These are phyloP conservation scores for Drosophila nikananu DNA, from an alignment of 1,140 invertebrate genomes.

Conservation along the genomic window DNA sequence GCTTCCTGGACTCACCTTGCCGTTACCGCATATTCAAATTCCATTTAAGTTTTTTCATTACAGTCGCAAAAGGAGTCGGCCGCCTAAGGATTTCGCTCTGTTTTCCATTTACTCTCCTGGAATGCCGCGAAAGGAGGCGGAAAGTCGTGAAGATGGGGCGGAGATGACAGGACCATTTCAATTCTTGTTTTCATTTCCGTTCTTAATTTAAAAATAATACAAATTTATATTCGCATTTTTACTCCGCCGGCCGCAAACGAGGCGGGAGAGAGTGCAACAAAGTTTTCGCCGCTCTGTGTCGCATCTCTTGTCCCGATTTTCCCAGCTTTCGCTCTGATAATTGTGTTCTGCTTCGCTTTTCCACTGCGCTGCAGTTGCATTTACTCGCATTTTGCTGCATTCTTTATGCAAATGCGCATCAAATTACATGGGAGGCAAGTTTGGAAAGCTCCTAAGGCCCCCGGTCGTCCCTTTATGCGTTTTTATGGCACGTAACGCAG, in stretches of 20 bases:
- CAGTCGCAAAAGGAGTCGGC: conserved; percentile 36
- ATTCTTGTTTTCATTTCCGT: conserved; percentile 79
- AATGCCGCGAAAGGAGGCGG: background rate
- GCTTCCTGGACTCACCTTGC: conserved; percentile 10
- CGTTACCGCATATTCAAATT: conserved; percentile 61
- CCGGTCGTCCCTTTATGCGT: conserved; percentile 60
- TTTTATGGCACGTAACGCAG: conserved; percentile 75
- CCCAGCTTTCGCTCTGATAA: conserved; percentile 38
- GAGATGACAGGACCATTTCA: conserved; percentile 56
- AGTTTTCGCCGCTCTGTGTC: conserved; percentile 25
- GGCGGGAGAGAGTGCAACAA: conserved; percentile 41
- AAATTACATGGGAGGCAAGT: conserved; percentile 64
- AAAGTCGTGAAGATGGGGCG: background rate
- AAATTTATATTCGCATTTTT: conserved; percentile 68
- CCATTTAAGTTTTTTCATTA: conserved; percentile 80
- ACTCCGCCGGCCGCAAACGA: conserved; percentile 40
- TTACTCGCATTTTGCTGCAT: conserved; percentile 55
- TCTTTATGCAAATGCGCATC: conserved; percentile 76
- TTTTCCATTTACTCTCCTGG: conserved; percentile 48
- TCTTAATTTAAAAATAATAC: conserved; percentile 77
- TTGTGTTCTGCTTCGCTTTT: conserved; percentile 55
- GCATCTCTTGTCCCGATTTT: conserved; percentile 15
- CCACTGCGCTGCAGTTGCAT: conserved; percentile 52
- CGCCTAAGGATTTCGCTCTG: conserved; percentile 54
- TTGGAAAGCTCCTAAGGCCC: conserved; percentile 46